phyloP scores from a whole-genome alignment of 2,797 vertebrate species.

The Sebastes hopkinsi region DNA sequence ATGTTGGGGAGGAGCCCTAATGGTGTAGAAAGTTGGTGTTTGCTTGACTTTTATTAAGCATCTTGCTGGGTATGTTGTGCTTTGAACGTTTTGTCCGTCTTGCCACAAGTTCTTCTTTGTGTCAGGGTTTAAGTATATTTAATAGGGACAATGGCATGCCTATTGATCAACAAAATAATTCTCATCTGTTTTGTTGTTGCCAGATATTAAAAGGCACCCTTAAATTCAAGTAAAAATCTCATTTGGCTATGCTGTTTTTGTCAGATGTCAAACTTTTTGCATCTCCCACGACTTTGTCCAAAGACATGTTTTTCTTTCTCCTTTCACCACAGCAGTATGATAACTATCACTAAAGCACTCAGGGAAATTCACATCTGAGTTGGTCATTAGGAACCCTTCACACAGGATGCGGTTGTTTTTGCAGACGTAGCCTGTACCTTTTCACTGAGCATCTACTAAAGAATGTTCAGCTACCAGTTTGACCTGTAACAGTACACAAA shows the following conservation, averaged over 20 bases:
- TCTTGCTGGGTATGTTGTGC: not conserved
- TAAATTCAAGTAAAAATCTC: not conserved
- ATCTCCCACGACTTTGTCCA: not conserved
- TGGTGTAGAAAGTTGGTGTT: slow-evolving; percentile 11
- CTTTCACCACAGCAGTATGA: not conserved
- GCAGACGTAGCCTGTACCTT: not conserved
- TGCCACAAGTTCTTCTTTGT: not conserved
- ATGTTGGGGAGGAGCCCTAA: slow-evolving; percentile 54
- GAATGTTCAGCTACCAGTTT: not conserved
- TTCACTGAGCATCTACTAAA: not conserved
- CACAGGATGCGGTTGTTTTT: slow-evolving; percentile 54
- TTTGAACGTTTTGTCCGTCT: not conserved
- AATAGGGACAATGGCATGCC: fast-evolving
- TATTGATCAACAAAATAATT: not conserved
- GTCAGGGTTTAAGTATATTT: not conserved
- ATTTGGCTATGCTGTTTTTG: not conserved
- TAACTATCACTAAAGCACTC: not conserved
- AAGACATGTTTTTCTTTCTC: not conserved
- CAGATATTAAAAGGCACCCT: not conserved
- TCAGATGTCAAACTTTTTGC: not conserved
- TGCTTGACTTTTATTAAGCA: not conserved
- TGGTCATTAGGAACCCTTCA: not conserved
- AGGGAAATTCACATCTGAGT: not conserved
- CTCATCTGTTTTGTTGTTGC: not conserved
- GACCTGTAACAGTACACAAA: not conserved